Conservation (phyloP, 2,888 invertebrate species). For the Barypeithes pellucidus region DNA sequence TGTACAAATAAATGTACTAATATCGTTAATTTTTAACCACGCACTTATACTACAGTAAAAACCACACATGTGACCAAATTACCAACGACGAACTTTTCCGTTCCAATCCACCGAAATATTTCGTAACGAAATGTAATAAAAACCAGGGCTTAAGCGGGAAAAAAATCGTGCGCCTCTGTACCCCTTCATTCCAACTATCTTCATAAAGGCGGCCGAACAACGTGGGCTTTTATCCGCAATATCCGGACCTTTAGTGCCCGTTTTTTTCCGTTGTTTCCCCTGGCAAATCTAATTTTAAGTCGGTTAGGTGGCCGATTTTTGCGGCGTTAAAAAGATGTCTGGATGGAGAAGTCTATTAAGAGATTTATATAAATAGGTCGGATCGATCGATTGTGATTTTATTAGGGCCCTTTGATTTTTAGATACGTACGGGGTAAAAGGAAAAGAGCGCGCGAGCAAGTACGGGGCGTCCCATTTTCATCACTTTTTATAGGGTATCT, state of each 20-base stretch:
- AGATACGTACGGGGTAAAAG: not conserved
- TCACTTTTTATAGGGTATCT: no score
- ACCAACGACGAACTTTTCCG: no score
- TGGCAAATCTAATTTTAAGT: constrained; percentile 13
- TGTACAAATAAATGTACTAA: no score
- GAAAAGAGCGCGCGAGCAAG: no score
- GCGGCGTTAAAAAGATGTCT: constrained; percentile 8
- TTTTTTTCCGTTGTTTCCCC: constrained; percentile 12
- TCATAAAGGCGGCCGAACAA: constrained; percentile 15
- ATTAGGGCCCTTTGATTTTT: not conserved
- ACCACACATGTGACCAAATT: no score
- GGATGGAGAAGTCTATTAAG: not conserved
- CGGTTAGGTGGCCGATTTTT: not conserved
- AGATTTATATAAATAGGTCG: not conserved
- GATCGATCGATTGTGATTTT: not conserved
- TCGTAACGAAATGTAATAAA: no score
- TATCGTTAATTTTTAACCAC: no score
- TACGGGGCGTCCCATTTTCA: no score
- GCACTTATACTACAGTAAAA: no score
- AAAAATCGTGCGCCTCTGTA: not conserved
- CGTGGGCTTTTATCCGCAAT: constrained; percentile 17
- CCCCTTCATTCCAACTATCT: not conserved
- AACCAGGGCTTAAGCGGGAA: no score
- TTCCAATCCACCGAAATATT: no score
- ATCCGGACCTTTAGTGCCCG: constrained; percentile 7